phyloP scores from a whole-genome alignment of 2,888 invertebrate species.

The Nasonovia ribisnigri region DNA sequence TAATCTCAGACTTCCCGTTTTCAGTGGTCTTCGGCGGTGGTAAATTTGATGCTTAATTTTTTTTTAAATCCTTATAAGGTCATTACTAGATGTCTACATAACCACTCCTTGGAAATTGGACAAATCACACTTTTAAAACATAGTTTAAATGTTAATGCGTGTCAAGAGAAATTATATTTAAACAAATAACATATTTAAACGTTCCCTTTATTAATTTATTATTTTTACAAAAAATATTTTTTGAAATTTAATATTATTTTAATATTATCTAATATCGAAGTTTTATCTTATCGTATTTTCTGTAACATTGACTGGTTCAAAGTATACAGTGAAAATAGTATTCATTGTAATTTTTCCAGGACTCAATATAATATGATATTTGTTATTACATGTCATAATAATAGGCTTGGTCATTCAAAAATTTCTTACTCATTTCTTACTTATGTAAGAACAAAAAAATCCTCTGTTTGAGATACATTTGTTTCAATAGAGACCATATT shows the following conservation, averaged over 20 bases:
- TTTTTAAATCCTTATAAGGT: too few species aligned
- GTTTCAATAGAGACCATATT: neutral
- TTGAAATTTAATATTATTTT: too few species aligned
- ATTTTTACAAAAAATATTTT: neutral
- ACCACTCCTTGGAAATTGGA: neutral
- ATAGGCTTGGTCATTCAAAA: neutral
- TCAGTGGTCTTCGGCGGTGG: neutral
- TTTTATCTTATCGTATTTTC: neutral
- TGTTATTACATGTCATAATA: neutral
- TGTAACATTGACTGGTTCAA: neutral
- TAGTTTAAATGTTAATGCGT: neutral
- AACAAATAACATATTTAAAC: neutral
- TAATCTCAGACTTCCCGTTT: neutral
- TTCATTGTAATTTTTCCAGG: neutral
- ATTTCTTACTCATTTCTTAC: rapidly evolving
- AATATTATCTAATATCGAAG: too few species aligned
- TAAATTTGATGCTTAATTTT: neutral
- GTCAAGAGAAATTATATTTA: neutral
- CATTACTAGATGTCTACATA: neutral
- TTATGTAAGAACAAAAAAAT: neutral
- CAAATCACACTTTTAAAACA: neutral
- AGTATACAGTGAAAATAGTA: neutral
- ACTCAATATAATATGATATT: neutral
- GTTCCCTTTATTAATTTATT: neutral
- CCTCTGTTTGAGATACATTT: neutral